Conservation (phyloP, 2,797 vertebrate species). For the Anableps anableps region DNA sequence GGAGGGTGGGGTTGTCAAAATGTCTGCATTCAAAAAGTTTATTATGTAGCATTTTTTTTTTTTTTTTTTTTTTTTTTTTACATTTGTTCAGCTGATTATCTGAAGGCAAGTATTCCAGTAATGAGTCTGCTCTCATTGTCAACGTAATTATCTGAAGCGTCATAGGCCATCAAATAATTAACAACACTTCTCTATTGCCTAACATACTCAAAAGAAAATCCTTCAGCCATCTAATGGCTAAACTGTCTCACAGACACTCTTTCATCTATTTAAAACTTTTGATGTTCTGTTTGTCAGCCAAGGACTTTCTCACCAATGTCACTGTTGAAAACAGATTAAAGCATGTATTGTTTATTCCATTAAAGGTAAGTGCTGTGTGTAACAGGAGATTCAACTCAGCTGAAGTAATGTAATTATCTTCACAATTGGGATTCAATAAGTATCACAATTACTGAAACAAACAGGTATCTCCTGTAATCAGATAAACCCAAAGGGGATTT, state of each 20-base stretch:
- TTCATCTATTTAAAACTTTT: not conserved
- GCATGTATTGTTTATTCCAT: not conserved
- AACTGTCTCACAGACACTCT: not conserved
- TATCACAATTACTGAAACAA: not conserved
- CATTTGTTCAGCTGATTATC: not conserved
- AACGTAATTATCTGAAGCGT: not conserved
- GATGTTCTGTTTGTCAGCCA: constrained; percentile 1
- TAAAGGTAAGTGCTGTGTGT: not conserved
- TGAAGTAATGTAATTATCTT: not conserved
- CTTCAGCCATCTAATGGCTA: not conserved
- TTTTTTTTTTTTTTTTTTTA: too few relatives aligned
- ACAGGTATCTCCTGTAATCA: not conserved
- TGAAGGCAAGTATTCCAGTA: not conserved
- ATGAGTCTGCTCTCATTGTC: too few relatives aligned
- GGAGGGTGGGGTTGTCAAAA: too few relatives aligned
- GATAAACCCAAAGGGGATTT: not conserved
- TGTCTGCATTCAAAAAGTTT: too few relatives aligned
- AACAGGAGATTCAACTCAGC: not conserved
- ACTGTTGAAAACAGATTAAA: not conserved
- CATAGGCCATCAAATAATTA: not conserved
- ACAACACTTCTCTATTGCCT: not conserved
- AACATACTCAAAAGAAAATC: not conserved
- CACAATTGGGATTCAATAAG: not conserved
- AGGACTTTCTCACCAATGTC: not conserved
- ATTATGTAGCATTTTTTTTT: too few relatives aligned